Conservation (phyloP, 2,888 invertebrate species). For the Coelopa pilipes region DNA sequence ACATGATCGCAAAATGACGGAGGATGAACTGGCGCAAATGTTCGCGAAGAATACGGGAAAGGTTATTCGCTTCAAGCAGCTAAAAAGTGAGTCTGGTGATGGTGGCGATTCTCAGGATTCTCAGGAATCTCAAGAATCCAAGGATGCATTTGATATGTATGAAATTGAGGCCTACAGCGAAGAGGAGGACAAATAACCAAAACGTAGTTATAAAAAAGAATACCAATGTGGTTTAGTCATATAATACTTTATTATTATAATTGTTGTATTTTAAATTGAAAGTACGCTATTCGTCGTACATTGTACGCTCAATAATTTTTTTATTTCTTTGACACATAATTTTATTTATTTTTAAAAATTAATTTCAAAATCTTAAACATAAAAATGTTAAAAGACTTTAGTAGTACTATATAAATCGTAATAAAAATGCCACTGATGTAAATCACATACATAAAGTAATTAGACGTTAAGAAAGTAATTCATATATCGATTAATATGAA, state of each 20-base stretch:
- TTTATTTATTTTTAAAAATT: not conserved
- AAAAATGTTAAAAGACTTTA: not conserved
- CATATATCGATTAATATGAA: no score
- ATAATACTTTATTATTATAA: conserved; percentile 1
- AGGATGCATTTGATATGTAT: not conserved
- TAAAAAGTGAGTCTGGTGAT: conserved; percentile 1
- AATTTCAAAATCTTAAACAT: not conserved
- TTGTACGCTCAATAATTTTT: not conserved
- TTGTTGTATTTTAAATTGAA: not conserved
- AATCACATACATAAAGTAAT: no score
- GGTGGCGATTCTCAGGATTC: conserved; percentile 20
- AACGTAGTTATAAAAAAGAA: not conserved
- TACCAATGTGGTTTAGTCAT: not conserved
- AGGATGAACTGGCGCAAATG: conserved; percentile 44
- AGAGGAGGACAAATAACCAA: conserved; percentile 13
- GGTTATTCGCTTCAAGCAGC: conserved; percentile 44
- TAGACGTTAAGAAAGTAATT: no score
- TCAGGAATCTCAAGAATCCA: conserved; percentile 1
- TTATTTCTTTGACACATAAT: not conserved
- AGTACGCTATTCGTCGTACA: not conserved
- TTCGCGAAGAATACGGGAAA: conserved; percentile 49
- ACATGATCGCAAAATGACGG: conserved; percentile 42
- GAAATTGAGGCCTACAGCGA: not conserved
- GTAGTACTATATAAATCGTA: no score
- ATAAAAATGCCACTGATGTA: no score